These are phyloP conservation scores for Tipula unca DNA, from an alignment of 2,888 invertebrate species.

Conservation along the genomic window DNA sequence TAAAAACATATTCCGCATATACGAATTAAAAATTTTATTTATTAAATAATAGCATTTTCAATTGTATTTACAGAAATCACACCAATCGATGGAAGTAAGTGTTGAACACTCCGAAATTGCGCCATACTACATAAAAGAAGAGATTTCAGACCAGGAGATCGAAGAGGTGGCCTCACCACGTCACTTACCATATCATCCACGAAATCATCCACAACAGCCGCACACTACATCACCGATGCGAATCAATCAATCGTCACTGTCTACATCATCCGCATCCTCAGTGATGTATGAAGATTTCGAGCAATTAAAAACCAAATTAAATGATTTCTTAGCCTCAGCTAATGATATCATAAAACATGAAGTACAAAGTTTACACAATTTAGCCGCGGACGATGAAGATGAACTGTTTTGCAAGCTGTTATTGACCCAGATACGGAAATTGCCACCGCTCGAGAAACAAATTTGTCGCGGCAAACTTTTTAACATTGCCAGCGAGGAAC, in stretches of 20 bases:
- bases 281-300: background rate
- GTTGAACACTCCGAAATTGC: background rate
- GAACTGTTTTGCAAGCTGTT: background rate
- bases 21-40: background rate
- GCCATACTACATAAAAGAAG: background rate
- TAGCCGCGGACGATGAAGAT: background rate
- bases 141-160: background rate
- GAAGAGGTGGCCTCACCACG: background rate
- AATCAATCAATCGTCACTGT: background rate
- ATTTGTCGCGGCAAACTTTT: background rate
- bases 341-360: background rate
- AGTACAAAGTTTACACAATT: conserved; percentile 2
- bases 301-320: background rate
- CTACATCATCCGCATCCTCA: background rate
- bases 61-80: background rate
- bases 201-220: background rate
- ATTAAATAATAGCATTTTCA: background rate
- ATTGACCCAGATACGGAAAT: background rate
- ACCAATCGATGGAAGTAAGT: background rate
- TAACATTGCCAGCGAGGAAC: background rate
- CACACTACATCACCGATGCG: background rate
- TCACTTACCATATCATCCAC: background rate
- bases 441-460: background rate
- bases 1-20: background rate
- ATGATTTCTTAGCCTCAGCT: background rate